These are phyloP conservation scores for Aplodontia rufa DNA, from an alignment of 2,113 vertebrate species.

Conservation along the genomic window DNA sequence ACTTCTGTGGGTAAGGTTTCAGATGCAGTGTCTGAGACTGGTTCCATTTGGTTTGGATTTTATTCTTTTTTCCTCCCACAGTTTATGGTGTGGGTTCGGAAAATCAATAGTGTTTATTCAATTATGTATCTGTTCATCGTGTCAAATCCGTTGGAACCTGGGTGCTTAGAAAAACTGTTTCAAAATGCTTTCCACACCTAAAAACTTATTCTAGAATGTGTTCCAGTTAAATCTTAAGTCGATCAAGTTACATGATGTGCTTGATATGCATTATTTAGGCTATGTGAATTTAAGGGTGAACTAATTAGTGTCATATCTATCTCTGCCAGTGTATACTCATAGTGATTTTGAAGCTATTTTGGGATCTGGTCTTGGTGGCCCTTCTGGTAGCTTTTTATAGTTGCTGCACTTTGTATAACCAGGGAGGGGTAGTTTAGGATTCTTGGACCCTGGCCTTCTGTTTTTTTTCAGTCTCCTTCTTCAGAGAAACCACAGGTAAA, in stretches of 20 bases:
- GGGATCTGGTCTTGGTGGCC: constrained; percentile 46
- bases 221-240: not conserved
- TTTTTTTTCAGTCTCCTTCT: not conserved
- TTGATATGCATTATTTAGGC: not conserved
- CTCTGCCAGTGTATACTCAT: not conserved
- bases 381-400: constrained; percentile 47
- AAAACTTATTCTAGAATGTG: constrained; percentile 16
- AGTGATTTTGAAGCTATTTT: constrained; percentile 57
- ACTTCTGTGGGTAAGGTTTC: not conserved
- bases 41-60: constrained; percentile 40
- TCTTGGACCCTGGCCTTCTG: not conserved
- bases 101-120: constrained; percentile 22
- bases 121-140: constrained; percentile 31
- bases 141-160: constrained; percentile 14
- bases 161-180: constrained; percentile 16
- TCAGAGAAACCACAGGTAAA: constrained; percentile 37
- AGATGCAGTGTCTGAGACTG: not conserved
- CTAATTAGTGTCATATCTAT: not conserved
- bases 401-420: constrained; percentile 46
- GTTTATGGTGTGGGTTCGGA: constrained; percentile 41
- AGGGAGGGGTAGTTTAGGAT: not conserved
- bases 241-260: not conserved
- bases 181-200: not conserved
- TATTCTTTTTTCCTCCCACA: constrained; percentile 3
- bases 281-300: constrained; percentile 15